A percentile compares a stretch with the other conserved stretches of the same genome.
These are phyloP conservation scores for Tympanoctomys barrerae DNA, from an alignment of 2,797 vertebrate species.

Conservation along the genomic window DNA sequence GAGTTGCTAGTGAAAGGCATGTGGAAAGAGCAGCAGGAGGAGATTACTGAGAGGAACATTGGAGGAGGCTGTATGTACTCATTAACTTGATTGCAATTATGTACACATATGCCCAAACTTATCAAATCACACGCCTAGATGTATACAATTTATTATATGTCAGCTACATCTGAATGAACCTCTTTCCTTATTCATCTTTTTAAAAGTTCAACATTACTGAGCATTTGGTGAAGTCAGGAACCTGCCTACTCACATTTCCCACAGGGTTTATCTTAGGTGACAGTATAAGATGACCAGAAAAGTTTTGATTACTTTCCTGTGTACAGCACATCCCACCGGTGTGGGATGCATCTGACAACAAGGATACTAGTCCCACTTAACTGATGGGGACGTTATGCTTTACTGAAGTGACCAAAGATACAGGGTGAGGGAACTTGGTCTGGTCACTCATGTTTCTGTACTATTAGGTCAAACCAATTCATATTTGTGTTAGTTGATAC, in stretches of 20 bases:
- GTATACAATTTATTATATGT: neutral
- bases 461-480: neutral
- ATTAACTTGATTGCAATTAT: neutral
- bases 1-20: neutral
- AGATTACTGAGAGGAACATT: neutral
- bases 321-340: neutral
- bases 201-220: neutral
- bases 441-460: neutral
- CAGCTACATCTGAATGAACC: neutral
- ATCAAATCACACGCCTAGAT: neutral
- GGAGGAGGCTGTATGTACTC: neutral
- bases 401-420: neutral
- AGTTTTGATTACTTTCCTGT: neutral
- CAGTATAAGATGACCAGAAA: neutral
- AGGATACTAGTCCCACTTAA: neutral
- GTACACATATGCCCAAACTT: neutral
- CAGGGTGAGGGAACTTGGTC: too few species aligned
- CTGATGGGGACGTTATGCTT: neutral
- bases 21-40: neutral
- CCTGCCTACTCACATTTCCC: neutral
- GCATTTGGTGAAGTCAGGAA: neutral
- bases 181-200: neutral
- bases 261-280: neutral
- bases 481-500: neutral
- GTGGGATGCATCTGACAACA: neutral